Evolutionary conservation across 2,888 invertebrate species (phyloP).

Genomic region (Ceriagrion tenellum): DNA sequence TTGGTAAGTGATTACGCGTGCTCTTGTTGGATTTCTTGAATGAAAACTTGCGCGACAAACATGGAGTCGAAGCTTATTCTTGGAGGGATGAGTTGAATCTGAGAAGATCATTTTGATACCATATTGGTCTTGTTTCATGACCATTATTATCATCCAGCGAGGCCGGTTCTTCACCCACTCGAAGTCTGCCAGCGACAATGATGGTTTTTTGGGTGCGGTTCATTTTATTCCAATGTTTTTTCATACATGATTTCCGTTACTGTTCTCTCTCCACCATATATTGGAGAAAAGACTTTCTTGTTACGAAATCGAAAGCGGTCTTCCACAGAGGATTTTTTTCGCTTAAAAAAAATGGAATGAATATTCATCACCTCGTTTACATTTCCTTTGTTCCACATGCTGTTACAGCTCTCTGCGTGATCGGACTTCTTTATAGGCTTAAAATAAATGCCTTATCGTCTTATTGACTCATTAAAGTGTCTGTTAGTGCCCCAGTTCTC

Average conservation of each 20-base stretch:
- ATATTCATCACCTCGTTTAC: background rate
- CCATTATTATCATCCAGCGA: background rate
- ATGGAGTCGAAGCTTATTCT: background rate
- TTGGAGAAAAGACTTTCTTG: background rate
- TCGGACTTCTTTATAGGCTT: background rate
- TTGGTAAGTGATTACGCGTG: background rate
- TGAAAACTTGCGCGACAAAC: background rate
- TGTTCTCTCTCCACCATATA: background rate
- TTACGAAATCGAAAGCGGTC: background rate
- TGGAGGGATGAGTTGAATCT: background rate
- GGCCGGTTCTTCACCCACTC: background rate
- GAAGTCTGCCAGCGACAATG: background rate
- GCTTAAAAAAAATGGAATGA: background rate
- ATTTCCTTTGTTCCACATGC: background rate
- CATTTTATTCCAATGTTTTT: background rate
- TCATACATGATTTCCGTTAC: background rate
- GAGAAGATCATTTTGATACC: background rate
- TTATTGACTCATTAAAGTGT: background rate
- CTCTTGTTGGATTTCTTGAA: background rate
- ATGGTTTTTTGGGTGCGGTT: background rate
- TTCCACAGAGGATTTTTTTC: background rate
- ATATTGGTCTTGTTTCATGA: background rate
- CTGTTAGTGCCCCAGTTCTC: constrained; percentile 1
- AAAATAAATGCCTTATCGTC: background rate
- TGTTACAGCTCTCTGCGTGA: background rate